phyloP scores from a whole-genome alignment of 1,140 invertebrate genomes.

The Drosophila fuyamai region DNA sequence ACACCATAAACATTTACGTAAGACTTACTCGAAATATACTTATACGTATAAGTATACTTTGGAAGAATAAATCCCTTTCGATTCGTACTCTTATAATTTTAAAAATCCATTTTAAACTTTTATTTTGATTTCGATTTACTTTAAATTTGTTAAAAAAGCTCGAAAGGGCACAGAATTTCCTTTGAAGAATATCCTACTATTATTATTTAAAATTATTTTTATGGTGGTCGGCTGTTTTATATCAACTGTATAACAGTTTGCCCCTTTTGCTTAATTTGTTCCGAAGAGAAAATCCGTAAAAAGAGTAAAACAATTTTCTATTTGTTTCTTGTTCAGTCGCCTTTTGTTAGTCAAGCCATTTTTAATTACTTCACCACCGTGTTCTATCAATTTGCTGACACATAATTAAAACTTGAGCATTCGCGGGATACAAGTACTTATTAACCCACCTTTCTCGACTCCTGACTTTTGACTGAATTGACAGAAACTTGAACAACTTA shows the following conservation, averaged over 20 bases:
- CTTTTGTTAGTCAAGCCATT: background rate
- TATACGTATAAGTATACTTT: background rate
- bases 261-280: background rate
- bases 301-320: background rate
- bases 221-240: background rate
- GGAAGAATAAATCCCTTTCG: background rate
- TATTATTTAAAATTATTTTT: background rate
- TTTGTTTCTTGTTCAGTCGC: no score
- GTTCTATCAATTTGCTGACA: background rate
- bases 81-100: background rate
- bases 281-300: background rate
- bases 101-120: no score
- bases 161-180: background rate
- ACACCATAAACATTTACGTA: no score
- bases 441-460: background rate
- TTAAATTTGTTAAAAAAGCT: no score
- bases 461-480: background rate
- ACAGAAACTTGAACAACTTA: slow-evolving; percentile 27
- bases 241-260: background rate
- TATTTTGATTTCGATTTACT: no score
- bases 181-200: background rate
- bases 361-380: slow-evolving; percentile 4
- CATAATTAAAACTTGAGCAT: slow-evolving; percentile 15
- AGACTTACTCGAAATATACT: no score
- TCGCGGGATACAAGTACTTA: no score